phyloP scores from a whole-genome alignment of 2,113 vertebrate genomes.

The Deroptyus accipitrinus region DNA sequence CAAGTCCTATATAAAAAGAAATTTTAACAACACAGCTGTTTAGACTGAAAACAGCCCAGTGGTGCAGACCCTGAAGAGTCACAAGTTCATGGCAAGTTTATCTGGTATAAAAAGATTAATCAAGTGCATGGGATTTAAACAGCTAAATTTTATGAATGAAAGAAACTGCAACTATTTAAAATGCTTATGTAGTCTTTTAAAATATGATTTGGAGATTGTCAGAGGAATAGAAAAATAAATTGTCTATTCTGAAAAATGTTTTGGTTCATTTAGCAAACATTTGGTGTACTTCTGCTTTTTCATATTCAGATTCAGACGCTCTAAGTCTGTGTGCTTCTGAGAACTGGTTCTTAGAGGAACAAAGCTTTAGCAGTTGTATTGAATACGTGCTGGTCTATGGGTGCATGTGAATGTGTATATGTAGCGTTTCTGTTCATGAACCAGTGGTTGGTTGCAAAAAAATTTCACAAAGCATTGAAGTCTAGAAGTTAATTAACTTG shows the following conservation, averaged over 20 bases:
- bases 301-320: neutral
- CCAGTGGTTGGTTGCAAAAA: neutral
- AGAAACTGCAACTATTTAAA: neutral
- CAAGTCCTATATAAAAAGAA: constrained; percentile 25
- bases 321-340: neutral
- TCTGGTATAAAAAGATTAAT: neutral
- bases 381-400: fast-evolving
- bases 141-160: neutral
- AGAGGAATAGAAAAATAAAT: neutral
- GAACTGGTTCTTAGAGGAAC: neutral
- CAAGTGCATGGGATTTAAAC: neutral
- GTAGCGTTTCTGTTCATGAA: neutral
- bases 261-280: neutral
- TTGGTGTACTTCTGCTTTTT: neutral
- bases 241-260: neutral
- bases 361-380: neutral
- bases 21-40: constrained; percentile 30
- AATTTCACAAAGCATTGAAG: neutral
- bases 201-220: neutral
- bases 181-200: neutral
- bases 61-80: neutral
- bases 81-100: constrained; percentile 24
- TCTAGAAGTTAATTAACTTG: neutral
- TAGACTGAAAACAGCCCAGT: neutral
- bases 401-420: fast-evolving